These are phyloP conservation scores for Poeciliopsis gracilis DNA, from an alignment of 2,797 vertebrate genomes.

Conservation along the genomic window DNA sequence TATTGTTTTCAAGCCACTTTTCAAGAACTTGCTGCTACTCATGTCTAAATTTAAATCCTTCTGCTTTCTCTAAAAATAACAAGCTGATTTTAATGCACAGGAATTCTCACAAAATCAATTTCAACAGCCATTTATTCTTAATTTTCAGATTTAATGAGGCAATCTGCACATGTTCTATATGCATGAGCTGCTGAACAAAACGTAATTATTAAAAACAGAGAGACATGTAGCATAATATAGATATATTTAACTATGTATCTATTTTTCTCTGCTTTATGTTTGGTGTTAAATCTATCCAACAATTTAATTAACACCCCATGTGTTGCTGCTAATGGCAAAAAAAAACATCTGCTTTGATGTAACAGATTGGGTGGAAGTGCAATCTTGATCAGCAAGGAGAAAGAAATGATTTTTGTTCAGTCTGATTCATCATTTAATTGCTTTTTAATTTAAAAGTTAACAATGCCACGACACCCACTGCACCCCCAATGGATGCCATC, in stretches of 20 bases:
- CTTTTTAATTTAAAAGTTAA: slow-evolving; percentile 36
- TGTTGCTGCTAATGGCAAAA: slow-evolving; percentile 8
- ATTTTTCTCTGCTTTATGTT: neutral
- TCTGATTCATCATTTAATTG: slow-evolving; percentile 37
- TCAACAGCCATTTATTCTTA: slow-evolving; percentile 55
- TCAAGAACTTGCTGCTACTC: neutral
- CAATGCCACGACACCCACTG: slow-evolving; percentile 19
- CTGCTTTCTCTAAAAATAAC: slow-evolving; percentile 26
- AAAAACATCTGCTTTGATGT: slow-evolving; percentile 25
- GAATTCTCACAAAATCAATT: slow-evolving; percentile 15
- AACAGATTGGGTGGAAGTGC: slow-evolving; percentile 22
- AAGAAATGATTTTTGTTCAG: slow-evolving; percentile 9
- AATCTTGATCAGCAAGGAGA: slow-evolving; percentile 2
- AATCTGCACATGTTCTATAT: slow-evolving; percentile 11
- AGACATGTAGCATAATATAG: neutral
- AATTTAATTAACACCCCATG: slow-evolving; percentile 11
- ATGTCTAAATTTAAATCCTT: slow-evolving; percentile 9
- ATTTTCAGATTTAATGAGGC: slow-evolving; percentile 54
- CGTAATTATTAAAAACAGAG: slow-evolving; percentile 10
- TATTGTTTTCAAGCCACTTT: neutral
- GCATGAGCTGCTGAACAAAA: slow-evolving; percentile 27
- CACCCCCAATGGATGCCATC: slow-evolving; percentile 6
- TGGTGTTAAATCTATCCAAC: neutral
- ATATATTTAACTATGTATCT: neutral
- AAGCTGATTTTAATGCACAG: slow-evolving; percentile 44